phyloP scores from a whole-genome alignment of 2,797 vertebrate species.

The Paguma larvata region DNA sequence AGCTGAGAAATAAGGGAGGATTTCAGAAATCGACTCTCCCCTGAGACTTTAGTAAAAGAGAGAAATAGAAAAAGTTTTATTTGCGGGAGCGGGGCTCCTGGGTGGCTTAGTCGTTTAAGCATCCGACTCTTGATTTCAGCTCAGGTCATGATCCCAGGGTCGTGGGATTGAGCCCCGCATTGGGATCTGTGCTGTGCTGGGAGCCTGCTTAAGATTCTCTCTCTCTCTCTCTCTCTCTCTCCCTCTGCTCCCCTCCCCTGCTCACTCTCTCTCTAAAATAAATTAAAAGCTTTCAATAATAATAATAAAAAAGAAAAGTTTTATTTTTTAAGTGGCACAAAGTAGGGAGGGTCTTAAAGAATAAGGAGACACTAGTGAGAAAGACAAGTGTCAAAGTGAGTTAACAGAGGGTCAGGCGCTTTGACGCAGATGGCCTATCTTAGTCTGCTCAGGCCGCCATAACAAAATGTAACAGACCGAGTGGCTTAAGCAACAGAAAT shows the following conservation, averaged over 20 bases:
- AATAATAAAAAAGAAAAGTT: not conserved
- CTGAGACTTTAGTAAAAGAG: not conserved
- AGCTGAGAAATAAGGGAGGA: not conserved
- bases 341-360: not conserved
- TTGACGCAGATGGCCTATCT: not conserved
- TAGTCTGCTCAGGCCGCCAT: not conserved
- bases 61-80: slow-evolving; percentile 1
- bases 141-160: too few relatives aligned
- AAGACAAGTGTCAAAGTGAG: not conserved
- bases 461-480: not conserved
- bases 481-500: not conserved
- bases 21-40: not conserved
- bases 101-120: too few relatives aligned
- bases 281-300: too few relatives aligned
- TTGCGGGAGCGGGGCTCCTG: not conserved
- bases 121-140: too few relatives aligned
- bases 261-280: too few relatives aligned
- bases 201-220: too few relatives aligned
- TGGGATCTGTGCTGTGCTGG: too few relatives aligned
- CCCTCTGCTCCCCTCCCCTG: too few relatives aligned
- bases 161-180: too few relatives aligned
- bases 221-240: too few relatives aligned
- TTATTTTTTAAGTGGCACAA: not conserved
- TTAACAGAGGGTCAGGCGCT: not conserved
- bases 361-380: not conserved